Evolutionary conservation across 2,888 invertebrate species (phyloP).

Genomic region (Mesopsocus fuscifrons): DNA sequence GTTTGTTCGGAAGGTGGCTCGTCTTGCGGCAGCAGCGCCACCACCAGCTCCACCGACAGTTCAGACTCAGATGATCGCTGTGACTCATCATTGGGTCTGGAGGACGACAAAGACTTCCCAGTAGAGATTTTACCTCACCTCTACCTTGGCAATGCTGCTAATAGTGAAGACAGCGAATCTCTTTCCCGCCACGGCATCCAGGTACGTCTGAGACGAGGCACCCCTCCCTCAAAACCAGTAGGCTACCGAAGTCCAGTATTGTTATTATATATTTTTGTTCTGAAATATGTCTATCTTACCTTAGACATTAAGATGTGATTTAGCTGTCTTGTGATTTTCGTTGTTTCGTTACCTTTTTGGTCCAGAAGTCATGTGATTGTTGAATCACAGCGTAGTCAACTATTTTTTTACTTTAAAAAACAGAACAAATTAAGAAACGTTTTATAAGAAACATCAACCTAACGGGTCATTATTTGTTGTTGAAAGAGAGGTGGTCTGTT

Average conservation of each 20-base stretch:
- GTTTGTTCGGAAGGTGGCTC: too few relatives aligned
- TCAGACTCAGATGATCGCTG: slow-evolving; percentile 28
- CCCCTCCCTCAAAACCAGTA: not conserved
- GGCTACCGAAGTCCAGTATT: too few relatives aligned
- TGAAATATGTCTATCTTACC: not conserved
- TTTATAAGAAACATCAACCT: too few relatives aligned
- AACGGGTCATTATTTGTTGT: too few relatives aligned
- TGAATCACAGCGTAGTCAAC: too few relatives aligned
- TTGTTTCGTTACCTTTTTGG: too few relatives aligned
- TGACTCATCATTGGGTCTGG: slow-evolving; percentile 32
- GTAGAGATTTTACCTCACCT: slow-evolving; percentile 88
- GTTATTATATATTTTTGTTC: slow-evolving; percentile 8
- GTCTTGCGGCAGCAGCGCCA: slow-evolving; percentile 22
- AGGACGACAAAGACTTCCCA: slow-evolving; percentile 63
- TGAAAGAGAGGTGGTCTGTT: too few relatives aligned
- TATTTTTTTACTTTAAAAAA: too few relatives aligned
- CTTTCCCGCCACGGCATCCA: slow-evolving; percentile 78
- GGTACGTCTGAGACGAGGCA: slow-evolving; percentile 34
- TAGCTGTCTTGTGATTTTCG: not conserved
- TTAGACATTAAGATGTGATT: not conserved
- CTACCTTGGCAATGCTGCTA: slow-evolving; percentile 86
- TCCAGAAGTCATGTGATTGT: too few relatives aligned
- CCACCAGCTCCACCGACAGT: slow-evolving; percentile 27
- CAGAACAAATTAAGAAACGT: too few relatives aligned
- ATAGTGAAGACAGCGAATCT: slow-evolving; percentile 77